Evolutionary conservation across 2,888 invertebrate genomes (phyloP), one percentile per base, ranked within the genome.

Genomic region (Macrophya alboannulata): DNA sequence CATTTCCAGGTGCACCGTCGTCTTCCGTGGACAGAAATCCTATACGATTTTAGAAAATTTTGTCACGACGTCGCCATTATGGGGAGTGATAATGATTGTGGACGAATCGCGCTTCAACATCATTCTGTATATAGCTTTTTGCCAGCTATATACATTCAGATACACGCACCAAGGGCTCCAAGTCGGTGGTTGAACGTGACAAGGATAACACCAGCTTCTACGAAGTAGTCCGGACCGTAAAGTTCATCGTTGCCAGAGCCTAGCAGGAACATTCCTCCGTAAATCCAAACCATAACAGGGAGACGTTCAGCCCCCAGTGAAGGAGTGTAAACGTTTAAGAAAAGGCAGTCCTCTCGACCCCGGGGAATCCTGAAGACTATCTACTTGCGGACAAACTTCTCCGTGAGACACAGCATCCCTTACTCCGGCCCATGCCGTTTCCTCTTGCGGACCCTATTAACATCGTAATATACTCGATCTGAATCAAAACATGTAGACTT

Each of bases 281-380:
- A 94, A 82, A 95, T 94, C 94, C 94, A 95, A 86, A 95, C 94
- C 94, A 95, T 94, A 1, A 95, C 95, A 43, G 95, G 95, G 87
- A 94, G 40, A 5, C 94, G 92, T 65, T 92, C 90, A 48, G n/a
- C 21, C 12, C 15, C n/a, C 76, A 72, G 25, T 40, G 72, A 43
- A 15, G 94, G 94, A 1, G 93, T 92, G 86, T 94, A 94, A 1
- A 94, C 93, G 84, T 94, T 94, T 0, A 94, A 89, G 84, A 93
- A 94, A 1, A 94, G 89, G 74, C 94, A 94, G 87, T 94, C 92
- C 88, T 94, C 94, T 40, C 85, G 90, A 1, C 92, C 93, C 0
- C 87, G 85, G 9, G 91, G 45, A 0, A 88, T 25, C 40, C 87
- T 48, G 0, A 90, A 85, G 88, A 94, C 89, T 88, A 76, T 93